Percentiles rank a stretch among this genome's conserved stretches.
Evolutionary conservation across 2,888 invertebrate genomes (phyloP).

Genomic region (Dioctria rufipes): DNA sequence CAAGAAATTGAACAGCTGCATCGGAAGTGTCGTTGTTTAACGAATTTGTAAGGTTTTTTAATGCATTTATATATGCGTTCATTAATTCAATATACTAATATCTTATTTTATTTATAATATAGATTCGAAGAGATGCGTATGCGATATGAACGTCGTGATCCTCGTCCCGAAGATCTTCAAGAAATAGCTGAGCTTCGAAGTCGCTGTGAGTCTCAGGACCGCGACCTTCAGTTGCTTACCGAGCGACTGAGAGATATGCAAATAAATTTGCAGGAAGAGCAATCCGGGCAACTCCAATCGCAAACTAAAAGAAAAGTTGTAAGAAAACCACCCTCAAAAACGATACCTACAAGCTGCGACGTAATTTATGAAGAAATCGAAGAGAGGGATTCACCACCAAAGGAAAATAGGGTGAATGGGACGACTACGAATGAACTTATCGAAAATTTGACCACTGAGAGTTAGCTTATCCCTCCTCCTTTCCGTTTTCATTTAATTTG

Average conservation of each 20-base stretch:
- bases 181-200: conserved; percentile 74
- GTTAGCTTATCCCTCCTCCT: conserved; percentile 23
- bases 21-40: conserved; percentile 74
- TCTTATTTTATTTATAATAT: not conserved
- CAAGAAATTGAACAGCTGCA: conserved; percentile 75
- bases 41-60: conserved; percentile 73
- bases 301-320: conserved; percentile 59
- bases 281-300: conserved; percentile 58
- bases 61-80: not conserved
- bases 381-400: conserved; percentile 56
- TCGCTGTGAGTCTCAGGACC: conserved; percentile 75
- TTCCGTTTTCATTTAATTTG: conserved; percentile 35
- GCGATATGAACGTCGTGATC: conserved; percentile 75
- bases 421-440: conserved; percentile 43
- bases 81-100: not conserved
- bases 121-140: conserved; percentile 76
- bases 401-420: conserved; percentile 38
- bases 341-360: conserved; percentile 70
- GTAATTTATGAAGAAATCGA: conserved; percentile 71
- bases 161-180: conserved; percentile 74
- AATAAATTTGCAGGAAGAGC: conserved; percentile 70
- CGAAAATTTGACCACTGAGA: conserved; percentile 21
- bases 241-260: conserved; percentile 76
- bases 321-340: conserved; percentile 69
- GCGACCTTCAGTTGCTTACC: conserved; percentile 74